Evolutionary conservation across 1,140 invertebrate species (phyloP).

Genomic region (Danaus plexippus): DNA sequence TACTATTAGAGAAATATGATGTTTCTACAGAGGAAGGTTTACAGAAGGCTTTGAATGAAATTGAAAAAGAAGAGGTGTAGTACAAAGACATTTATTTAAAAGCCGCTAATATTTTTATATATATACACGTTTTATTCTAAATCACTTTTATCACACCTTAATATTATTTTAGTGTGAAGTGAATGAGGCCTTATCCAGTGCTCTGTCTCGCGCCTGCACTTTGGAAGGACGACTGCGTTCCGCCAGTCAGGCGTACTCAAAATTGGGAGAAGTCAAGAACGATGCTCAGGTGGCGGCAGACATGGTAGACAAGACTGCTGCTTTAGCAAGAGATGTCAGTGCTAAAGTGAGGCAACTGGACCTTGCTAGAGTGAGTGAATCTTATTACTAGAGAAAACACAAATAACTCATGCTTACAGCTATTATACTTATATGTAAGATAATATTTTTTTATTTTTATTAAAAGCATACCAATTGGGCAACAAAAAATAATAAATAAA

Average conservation of each 20-base stretch:
- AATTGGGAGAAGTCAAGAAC: conserved; percentile 54
- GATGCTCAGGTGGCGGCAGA: conserved; percentile 74
- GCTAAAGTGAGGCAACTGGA: conserved; percentile 96
- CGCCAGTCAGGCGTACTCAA: conserved; percentile 61
- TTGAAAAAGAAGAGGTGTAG: conserved; percentile 60
- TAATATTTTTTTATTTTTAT: no score
- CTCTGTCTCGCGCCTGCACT: conserved; percentile 43
- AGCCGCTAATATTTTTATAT: not conserved
- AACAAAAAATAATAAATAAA: no score
- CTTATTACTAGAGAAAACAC: no score
- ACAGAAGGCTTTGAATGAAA: conserved; percentile 56
- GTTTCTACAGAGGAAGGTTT: conserved; percentile 61
- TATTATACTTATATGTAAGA: no score
- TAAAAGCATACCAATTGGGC: no score
- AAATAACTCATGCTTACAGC: no score
- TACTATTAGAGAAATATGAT: conserved; percentile 61
- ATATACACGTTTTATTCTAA: not conserved
- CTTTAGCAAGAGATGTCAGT: conserved; percentile 93
- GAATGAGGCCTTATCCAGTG: conserved; percentile 48
- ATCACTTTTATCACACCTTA: not conserved
- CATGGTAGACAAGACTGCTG: conserved; percentile 90
- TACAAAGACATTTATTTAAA: no score
- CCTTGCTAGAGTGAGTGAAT: conserved; percentile 84
- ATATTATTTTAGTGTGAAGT: conserved; percentile 43
- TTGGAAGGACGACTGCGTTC: conserved; percentile 56